phyloP scores from a whole-genome alignment of 2,113 vertebrate species.

The Xenopus laevis region DNA sequence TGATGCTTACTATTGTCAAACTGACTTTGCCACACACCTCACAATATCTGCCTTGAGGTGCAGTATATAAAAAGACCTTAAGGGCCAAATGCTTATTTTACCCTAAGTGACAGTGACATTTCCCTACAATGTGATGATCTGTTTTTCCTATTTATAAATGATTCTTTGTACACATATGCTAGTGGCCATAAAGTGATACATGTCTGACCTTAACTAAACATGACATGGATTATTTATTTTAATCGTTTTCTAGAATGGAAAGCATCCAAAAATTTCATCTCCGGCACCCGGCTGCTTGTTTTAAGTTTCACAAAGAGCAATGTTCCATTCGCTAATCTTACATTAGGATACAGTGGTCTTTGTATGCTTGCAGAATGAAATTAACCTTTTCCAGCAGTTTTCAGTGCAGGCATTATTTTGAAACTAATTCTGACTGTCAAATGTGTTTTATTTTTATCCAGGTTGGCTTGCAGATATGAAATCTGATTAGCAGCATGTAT shows the following conservation, averaged over 20 bases:
- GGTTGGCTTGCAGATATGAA: slow-evolving; percentile 34
- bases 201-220: slow-evolving; percentile 7
- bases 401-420: slow-evolving; percentile 18
- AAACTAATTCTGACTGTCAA: slow-evolving; percentile 33
- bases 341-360: slow-evolving; percentile 25
- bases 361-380: slow-evolving; percentile 25
- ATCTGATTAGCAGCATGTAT: neutral
- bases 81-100: neutral
- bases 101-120: neutral
- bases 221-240: slow-evolving; percentile 16
- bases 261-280: slow-evolving; percentile 20
- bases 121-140: neutral
- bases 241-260: slow-evolving; percentile 26
- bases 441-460: slow-evolving; percentile 36
- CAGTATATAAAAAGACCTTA: neutral
- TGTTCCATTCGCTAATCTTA: slow-evolving; percentile 31
- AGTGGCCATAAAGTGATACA: slow-evolving; percentile 1
- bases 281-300: slow-evolving; percentile 16
- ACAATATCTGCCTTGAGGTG: neutral
- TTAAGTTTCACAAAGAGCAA: slow-evolving; percentile 24
- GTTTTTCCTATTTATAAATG: neutral
- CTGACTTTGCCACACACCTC: neutral
- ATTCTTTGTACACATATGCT: neutral
- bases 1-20: neutral
- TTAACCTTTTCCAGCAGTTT: slow-evolving; percentile 5